Evolutionary conservation across 2,797 vertebrate species (phyloP).

Genomic region (Iguana delicatissima): DNA sequence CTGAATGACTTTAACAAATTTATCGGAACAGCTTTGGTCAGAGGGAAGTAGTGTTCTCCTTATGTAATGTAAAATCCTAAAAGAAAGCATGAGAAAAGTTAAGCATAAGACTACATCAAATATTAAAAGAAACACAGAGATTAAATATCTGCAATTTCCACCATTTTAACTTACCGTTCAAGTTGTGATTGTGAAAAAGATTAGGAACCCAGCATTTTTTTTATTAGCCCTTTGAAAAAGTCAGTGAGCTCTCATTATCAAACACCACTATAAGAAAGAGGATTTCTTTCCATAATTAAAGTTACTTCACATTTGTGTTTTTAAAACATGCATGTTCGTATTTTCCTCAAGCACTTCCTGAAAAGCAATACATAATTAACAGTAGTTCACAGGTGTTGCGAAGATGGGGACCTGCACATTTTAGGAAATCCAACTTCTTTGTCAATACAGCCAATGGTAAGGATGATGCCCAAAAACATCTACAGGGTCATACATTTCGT

Average conservation of each 20-base stretch:
- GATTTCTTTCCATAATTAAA: neutral
- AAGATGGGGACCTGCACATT: neutral
- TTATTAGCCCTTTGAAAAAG: constrained; percentile 21
- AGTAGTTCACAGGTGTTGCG: neutral
- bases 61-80: neutral
- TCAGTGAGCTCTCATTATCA: neutral
- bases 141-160: neutral
- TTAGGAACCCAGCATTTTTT: neutral
- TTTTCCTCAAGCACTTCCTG: neutral
- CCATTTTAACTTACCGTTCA: neutral
- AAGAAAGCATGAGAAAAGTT: neutral
- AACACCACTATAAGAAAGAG: neutral
- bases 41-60: neutral
- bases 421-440: neutral
- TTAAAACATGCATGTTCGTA: constrained; percentile 11
- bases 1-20: neutral
- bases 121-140: neutral
- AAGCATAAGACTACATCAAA: neutral
- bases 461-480: neutral
- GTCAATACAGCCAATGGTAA: neutral
- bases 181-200: neutral
- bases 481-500: neutral
- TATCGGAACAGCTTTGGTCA: neutral
- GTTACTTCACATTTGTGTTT: neutral
- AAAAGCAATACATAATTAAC: neutral